Evolutionary conservation across 2,113 vertebrate species (phyloP).

Genomic region (Pleuronectes platessa): DNA sequence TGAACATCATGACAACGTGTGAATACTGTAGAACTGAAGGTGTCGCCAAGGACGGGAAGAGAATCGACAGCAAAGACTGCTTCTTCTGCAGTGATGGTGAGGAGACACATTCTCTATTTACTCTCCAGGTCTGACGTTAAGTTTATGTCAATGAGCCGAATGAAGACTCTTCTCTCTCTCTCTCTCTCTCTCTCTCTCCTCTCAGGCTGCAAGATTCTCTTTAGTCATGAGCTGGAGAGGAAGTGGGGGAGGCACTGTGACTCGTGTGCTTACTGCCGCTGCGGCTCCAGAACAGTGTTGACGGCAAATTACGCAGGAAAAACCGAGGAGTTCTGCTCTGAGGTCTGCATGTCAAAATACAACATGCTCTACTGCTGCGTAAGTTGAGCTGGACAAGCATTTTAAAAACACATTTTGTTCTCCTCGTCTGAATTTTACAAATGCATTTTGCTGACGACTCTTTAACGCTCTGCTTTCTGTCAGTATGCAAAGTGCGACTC

Average conservation of each 20-base stretch:
- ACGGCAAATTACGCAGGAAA: slow-evolving; percentile 81
- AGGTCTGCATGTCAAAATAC: slow-evolving; percentile 88
- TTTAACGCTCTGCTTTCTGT: not conserved
- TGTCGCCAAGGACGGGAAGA: slow-evolving; percentile 86
- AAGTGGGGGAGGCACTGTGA: slow-evolving; percentile 89
- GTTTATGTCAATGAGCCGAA: no score
- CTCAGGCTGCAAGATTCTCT: slow-evolving; percentile 37
- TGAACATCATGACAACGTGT: slow-evolving; percentile 85
- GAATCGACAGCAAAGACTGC: slow-evolving; percentile 85
- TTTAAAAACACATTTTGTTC: no score
- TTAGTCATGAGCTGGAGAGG: slow-evolving; percentile 87
- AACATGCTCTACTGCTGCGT: slow-evolving; percentile 88
- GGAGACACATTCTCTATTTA: not conserved
- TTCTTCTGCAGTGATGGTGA: slow-evolving; percentile 94
- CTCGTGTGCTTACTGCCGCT: slow-evolving; percentile 90
- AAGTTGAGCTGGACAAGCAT: slow-evolving; percentile 14
- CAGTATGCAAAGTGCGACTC: slow-evolving; percentile 91
- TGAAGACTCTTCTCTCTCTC: slow-evolving; percentile 66
- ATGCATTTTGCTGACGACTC: no score
- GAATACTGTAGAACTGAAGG: slow-evolving; percentile 92
- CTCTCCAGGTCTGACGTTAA: no score
- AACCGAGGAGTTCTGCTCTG: slow-evolving; percentile 89
- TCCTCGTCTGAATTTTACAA: no score
- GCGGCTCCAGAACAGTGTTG: slow-evolving; percentile 83
- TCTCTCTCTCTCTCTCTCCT: no score